Evolutionary conservation across 2,113 vertebrate species (phyloP), one percentile per base, ranked within the genome.

Genomic region (Mesoclemmys tuberculata): DNA sequence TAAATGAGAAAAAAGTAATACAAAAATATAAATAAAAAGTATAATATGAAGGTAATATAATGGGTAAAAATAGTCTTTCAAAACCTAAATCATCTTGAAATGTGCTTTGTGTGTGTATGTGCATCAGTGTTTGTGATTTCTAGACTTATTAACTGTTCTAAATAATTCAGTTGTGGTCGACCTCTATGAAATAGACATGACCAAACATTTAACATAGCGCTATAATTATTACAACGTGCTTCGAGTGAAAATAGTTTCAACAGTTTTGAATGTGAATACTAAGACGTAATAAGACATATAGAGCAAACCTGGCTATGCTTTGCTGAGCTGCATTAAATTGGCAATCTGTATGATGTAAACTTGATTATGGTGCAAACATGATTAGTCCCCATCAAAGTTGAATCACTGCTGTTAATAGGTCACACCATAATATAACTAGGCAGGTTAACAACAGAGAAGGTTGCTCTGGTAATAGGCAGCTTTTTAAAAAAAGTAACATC

Each of bases 311-410:
- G 82, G 56, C 68, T 85, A 18, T 26, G 91, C 91, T 94, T 96
- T 92, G 82, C 79, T 2, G 35, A 96, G 94, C 84, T 71, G 92
- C 87, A 90, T 91, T 93, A 91, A 98, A 92, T 93, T 90, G 96
- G 94, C 91, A 85, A 10, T 94, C 97, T 97, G 94, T 93, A 92
- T 29, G 93, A 92, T 90, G 94, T 52, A 93, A 95, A 94, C 91
- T 75, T 93, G 93, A 96, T 98, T 96, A 96, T 74, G 90, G 90
- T 93, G 96, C 78, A 90, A 95, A 97, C 92, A 54, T 68, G 93
- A 97, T 97, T 96, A 93, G 94, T 79, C 88, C 94, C 95, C 89
- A 89, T 92, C 87, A 29, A 83, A 97, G 95, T 85, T 26, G 56
- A 97, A 96, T 97, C 80, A 49, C 95, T 95, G 92, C 90, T 64